Conservation (phyloP, 1,140 invertebrate genomes). For the Drosophila yakuba region DNA sequence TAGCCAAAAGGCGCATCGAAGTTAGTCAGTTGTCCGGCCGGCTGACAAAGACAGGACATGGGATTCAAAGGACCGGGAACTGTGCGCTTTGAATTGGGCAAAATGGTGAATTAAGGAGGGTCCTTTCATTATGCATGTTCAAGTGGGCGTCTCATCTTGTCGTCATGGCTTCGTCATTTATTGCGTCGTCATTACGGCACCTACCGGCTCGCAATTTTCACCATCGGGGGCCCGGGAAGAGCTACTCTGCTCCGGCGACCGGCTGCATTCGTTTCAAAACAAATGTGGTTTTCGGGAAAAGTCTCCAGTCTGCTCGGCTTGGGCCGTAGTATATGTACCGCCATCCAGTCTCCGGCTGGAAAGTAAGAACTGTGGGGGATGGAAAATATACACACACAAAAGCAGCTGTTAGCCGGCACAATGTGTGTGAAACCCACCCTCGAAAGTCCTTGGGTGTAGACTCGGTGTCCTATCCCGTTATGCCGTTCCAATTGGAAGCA, state of each 20-base stretch:
- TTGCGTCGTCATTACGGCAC: conserved; percentile 79
- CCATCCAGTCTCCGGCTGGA: conserved; percentile 66
- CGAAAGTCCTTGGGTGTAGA: conserved; percentile 42
- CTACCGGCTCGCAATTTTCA: conserved; percentile 44
- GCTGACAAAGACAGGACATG: conserved; percentile 5
- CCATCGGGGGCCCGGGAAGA: conserved; percentile 4
- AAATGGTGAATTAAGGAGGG: conserved; percentile 15
- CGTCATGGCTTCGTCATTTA: conserved; percentile 79
- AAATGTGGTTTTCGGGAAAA: conserved; percentile 56
- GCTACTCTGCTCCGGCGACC: conserved; percentile 37
- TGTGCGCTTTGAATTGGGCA: not conserved
- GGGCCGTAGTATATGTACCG: not conserved
- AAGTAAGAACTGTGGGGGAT: conserved; percentile 54
- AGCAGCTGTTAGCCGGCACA: conserved; percentile 66
- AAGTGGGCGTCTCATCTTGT: conserved; percentile 76
- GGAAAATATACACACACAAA: conserved; percentile 39
- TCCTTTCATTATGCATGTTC: conserved; percentile 71
- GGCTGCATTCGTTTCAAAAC: conserved; percentile 76
- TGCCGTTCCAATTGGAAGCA: conserved; percentile 68
- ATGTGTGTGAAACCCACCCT: conserved; percentile 52
- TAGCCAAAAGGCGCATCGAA: not conserved
- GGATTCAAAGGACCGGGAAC: not conserved
- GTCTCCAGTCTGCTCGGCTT: conserved; percentile 22
- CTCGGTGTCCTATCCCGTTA: conserved; percentile 55
- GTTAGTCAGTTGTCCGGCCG: conserved; percentile 26